Conservation (phyloP, 2,797 vertebrate genomes). For the Sebastes diaconus region DNA sequence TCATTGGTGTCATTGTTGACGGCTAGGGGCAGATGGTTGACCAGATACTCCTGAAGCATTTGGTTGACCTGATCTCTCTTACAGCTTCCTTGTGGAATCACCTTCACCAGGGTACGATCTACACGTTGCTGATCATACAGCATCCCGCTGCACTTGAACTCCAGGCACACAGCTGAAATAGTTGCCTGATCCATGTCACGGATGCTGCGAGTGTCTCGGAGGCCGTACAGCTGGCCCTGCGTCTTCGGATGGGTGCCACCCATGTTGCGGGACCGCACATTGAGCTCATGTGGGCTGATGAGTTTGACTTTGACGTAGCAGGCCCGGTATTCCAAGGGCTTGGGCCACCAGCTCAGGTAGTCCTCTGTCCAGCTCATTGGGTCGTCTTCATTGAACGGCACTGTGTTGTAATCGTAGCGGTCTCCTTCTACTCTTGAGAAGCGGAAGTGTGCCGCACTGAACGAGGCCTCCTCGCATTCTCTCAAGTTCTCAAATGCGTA, state of each 20-base stretch:
- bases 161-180: conserved; percentile 91
- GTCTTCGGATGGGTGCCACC: conserved; percentile 95
- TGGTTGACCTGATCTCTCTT: conserved; percentile 89
- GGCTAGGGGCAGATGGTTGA: conserved; percentile 94
- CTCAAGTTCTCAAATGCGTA: conserved; percentile 91
- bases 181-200: conserved; percentile 84
- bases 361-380: conserved; percentile 98
- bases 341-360: conserved; percentile 98
- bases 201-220: conserved; percentile 93
- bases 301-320: conserved; percentile 97
- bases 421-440: conserved; percentile 97
- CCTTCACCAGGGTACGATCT: conserved; percentile 93
- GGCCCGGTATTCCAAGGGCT: conserved; percentile 95
- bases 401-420: conserved; percentile 94
- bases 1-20: conserved; percentile 97
- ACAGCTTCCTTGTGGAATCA: conserved; percentile 95
- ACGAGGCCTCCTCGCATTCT: conserved; percentile 92
- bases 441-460: conserved; percentile 91
- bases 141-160: conserved; percentile 99
- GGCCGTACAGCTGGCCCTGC: conserved; percentile 92
- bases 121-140: conserved; percentile 95
- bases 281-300: conserved; percentile 89
- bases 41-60: conserved; percentile 96
- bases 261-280: conserved; percentile 94
- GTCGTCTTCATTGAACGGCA: conserved; percentile 96